Evolutionary conservation across 2,797 vertebrate genomes (phyloP).

Genomic region (Argentina silus): DNA sequence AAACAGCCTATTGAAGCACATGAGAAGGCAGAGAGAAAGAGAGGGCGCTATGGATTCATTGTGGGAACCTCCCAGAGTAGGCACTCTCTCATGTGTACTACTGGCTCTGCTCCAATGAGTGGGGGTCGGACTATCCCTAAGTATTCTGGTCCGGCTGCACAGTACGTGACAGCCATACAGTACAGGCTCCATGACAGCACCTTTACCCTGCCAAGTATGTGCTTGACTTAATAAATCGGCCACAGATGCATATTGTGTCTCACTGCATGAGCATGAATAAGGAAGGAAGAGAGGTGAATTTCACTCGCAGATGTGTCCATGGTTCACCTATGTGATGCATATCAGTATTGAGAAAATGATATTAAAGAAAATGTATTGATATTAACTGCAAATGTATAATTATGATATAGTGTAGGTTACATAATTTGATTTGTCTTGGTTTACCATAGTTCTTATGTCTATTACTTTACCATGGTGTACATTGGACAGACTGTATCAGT

Average conservation of each 20-base stretch:
- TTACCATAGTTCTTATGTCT: too few relatives aligned
- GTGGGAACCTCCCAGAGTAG: conserved; percentile 24
- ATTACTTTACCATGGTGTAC: too few relatives aligned
- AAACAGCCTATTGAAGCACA: conserved; percentile 7
- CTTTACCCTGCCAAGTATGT: conserved; percentile 63
- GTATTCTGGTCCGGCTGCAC: conserved; percentile 45
- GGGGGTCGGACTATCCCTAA: conserved; percentile 31
- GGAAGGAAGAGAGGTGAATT: not conserved
- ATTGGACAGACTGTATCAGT: too few relatives aligned
- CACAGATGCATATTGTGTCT: conserved; percentile 51
- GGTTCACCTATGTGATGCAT: too few relatives aligned
- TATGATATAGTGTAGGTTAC: too few relatives aligned
- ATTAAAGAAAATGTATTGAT: too few relatives aligned
- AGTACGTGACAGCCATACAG: conserved; percentile 54
- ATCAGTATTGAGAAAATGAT: too few relatives aligned
- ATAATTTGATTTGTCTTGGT: too few relatives aligned
- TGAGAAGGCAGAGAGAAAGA: conserved; percentile 23
- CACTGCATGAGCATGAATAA: conserved; percentile 32
- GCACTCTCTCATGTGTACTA: conserved; percentile 34
- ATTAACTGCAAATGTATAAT: too few relatives aligned
- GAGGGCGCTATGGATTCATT: conserved; percentile 10
- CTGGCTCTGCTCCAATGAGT: conserved; percentile 34
- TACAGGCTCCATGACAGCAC: conserved; percentile 55
- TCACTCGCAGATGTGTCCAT: too few relatives aligned
- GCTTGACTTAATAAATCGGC: conserved; percentile 46